These are phyloP conservation scores for Epirrita christyi DNA, from an alignment of 2,888 invertebrate species.

Conservation along the genomic window DNA sequence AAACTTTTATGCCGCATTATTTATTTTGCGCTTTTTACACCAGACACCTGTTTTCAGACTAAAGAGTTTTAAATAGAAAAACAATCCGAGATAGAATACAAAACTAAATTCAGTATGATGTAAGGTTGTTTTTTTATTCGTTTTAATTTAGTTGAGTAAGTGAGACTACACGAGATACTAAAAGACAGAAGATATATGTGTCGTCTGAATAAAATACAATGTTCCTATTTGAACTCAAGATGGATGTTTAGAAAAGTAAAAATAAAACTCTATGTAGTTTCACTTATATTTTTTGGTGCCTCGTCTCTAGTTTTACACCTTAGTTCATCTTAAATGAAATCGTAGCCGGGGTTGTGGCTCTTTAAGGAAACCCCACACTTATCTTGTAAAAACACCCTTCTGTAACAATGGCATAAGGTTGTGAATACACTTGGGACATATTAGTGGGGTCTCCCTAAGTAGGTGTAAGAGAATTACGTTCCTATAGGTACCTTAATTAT, in stretches of 20 bases:
- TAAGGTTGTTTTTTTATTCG: slow-evolving; percentile 32
- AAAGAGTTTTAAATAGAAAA: neutral
- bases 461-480: slow-evolving; percentile 64
- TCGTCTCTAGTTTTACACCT: slow-evolving; percentile 16
- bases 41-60: too few relatives aligned
- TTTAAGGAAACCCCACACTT: slow-evolving; percentile 2
- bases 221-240: neutral
- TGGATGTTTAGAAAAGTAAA: neutral
- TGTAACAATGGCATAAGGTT: slow-evolving; percentile 8
- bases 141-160: slow-evolving; percentile 32
- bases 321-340: slow-evolving; percentile 17
- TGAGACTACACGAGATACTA: slow-evolving; percentile 37
- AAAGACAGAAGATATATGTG: neutral
- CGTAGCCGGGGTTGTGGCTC: slow-evolving; percentile 6
- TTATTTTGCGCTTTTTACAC: too few relatives aligned
- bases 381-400: neutral
- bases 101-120: slow-evolving; percentile 21
- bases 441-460: slow-evolving; percentile 23
- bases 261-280: slow-evolving; percentile 22
- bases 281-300: slow-evolving; percentile 26
- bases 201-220: neutral
- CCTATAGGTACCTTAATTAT: slow-evolving; percentile 63
- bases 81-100: slow-evolving; percentile 17
- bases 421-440: slow-evolving; percentile 12
- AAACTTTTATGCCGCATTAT: too few relatives aligned